Percentiles rank a stretch among this genome's conserved stretches.
phyloP scores from a whole-genome alignment of 2,888 invertebrate species.

The Nomada ferruginata region DNA sequence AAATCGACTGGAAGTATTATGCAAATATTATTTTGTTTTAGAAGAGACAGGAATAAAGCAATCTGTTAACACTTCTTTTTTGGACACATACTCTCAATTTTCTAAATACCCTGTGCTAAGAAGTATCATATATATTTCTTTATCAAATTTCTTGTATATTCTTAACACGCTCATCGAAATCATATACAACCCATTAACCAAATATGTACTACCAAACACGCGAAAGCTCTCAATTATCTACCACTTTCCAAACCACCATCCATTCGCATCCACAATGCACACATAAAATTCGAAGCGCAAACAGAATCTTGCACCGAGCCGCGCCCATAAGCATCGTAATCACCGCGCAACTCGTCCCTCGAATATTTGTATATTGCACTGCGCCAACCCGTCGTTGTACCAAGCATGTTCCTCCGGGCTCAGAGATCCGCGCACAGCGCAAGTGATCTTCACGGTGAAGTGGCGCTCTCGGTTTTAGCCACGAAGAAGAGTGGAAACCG shows the following conservation, averaged over 20 bases:
- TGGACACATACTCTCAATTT: too few relatives aligned
- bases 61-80: too few relatives aligned
- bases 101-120: too few relatives aligned
- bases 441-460: constrained; percentile 18
- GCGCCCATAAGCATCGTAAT: background rate
- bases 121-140: too few relatives aligned
- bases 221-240: background rate
- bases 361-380: background rate
- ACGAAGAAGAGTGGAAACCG: constrained; percentile 12
- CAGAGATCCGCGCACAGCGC: background rate
- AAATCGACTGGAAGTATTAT: too few relatives aligned
- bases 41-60: too few relatives aligned
- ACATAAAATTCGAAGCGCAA: background rate
- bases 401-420: background rate
- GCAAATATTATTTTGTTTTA: too few relatives aligned
- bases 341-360: background rate
- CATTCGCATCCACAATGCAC: too few relatives aligned
- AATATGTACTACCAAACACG: too few relatives aligned
- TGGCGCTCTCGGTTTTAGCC: background rate
- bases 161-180: too few relatives aligned
- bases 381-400: background rate
- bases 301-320: background rate
- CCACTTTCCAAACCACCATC: background rate
- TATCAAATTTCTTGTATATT: too few relatives aligned
- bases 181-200: too few relatives aligned